Conservation (phyloP, 2,113 vertebrate genomes). For the Psittacus erithacus region DNA sequence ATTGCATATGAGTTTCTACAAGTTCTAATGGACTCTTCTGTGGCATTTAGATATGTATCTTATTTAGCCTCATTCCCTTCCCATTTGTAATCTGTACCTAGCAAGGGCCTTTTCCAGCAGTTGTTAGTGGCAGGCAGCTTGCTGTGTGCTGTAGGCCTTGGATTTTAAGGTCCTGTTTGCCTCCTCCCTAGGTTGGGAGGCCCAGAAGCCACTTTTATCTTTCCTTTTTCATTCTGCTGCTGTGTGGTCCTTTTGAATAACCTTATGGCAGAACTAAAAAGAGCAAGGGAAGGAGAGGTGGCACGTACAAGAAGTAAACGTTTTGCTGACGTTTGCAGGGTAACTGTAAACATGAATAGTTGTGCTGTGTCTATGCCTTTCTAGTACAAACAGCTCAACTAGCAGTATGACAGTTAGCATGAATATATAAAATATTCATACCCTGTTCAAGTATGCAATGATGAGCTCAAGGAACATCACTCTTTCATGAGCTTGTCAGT, state of each 20-base stretch:
- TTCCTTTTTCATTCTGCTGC: neutral
- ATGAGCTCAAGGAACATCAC: slow-evolving; percentile 40
- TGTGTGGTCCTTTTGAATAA: slow-evolving; percentile 31
- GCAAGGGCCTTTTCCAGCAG: neutral
- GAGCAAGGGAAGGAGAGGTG: neutral
- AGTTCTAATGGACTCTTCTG: neutral
- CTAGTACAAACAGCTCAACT: slow-evolving; percentile 48
- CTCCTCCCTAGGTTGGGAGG: neutral
- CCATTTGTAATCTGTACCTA: accelerated
- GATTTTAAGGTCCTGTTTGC: neutral
- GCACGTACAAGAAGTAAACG: neutral
- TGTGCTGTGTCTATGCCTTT: neutral
- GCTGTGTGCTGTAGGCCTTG: neutral
- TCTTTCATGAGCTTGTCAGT: slow-evolving; percentile 32
- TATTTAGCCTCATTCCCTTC: neutral
- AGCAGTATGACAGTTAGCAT: slow-evolving; percentile 53
- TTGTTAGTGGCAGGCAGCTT: neutral
- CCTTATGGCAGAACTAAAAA: neutral
- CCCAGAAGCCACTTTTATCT: neutral
- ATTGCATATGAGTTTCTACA: neutral
- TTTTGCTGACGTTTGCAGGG: slow-evolving; percentile 58
- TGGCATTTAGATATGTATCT: neutral
- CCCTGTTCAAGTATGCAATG: slow-evolving; percentile 40
- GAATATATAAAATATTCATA: slow-evolving; percentile 64
- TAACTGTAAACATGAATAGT: slow-evolving; percentile 51